Evolutionary conservation across 2,888 invertebrate species (phyloP).

Genomic region (Drosophila limbata): DNA sequence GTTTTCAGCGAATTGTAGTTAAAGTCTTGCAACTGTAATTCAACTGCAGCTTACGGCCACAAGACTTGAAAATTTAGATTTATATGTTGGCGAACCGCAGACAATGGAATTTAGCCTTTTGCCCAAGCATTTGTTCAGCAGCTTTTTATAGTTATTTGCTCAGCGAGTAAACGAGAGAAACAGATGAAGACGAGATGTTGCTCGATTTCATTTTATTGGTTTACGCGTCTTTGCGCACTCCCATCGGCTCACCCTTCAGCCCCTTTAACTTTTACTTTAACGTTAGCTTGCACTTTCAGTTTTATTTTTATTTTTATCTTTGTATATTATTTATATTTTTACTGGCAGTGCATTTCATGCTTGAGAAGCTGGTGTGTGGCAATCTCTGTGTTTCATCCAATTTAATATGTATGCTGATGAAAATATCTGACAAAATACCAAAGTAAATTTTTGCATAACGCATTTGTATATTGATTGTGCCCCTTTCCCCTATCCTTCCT

Average conservation of each 20-base stretch:
- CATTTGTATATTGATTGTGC: slow-evolving; percentile 45
- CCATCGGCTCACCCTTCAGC: background rate
- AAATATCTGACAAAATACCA: slow-evolving; percentile 41
- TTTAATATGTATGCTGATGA: slow-evolving; percentile 41
- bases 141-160: slow-evolving; percentile 45
- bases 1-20: slow-evolving; percentile 6
- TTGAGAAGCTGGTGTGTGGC: slow-evolving; percentile 16
- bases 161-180: slow-evolving; percentile 23
- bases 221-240: slow-evolving; percentile 25
- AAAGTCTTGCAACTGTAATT: slow-evolving; percentile 32
- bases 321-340: slow-evolving; percentile 19
- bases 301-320: slow-evolving; percentile 14
- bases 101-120: slow-evolving; percentile 39
- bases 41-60: slow-evolving; percentile 40
- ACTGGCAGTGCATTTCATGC: slow-evolving; percentile 49
- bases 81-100: slow-evolving; percentile 36
- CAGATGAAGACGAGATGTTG: slow-evolving; percentile 37
- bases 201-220: slow-evolving; percentile 43
- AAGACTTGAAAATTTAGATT: slow-evolving; percentile 48
- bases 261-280: slow-evolving; percentile 5
- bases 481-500: background rate
- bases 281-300: slow-evolving; percentile 5
- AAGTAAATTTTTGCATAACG: slow-evolving; percentile 35
- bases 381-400: slow-evolving; percentile 15
- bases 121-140: slow-evolving; percentile 13